Conservation (phyloP, 2,113 vertebrate species). For the Capreolus pygargus region DNA sequence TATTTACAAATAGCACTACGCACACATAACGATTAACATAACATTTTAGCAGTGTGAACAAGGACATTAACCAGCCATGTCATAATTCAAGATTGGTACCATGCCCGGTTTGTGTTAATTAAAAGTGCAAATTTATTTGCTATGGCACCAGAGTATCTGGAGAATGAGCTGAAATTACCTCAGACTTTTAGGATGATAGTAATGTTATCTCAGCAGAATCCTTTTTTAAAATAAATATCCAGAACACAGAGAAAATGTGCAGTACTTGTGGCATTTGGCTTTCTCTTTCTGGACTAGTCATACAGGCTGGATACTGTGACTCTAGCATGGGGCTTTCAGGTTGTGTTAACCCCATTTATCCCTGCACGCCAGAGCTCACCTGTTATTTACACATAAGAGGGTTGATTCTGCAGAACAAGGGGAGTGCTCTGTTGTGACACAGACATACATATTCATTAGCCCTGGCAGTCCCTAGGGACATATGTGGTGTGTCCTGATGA, state of each 20-base stretch:
- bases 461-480: constrained; percentile 76
- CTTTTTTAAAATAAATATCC: constrained; percentile 50
- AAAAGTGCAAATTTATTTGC: constrained; percentile 2
- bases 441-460: constrained; percentile 84
- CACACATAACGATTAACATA: constrained; percentile 46
- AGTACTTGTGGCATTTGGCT: constrained; percentile 28
- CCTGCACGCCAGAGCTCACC: constrained; percentile 75
- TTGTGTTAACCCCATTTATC: constrained; percentile 82
- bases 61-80: not conserved
- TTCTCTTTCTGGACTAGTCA: constrained; percentile 65
- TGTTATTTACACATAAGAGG: constrained; percentile 83
- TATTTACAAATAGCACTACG: constrained; percentile 64
- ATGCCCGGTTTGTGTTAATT: constrained; percentile 26
- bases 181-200: constrained; percentile 10
- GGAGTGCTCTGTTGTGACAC: constrained; percentile 80
- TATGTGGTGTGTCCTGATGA: constrained; percentile 75
- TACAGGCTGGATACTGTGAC: constrained; percentile 33
- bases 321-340: constrained; percentile 61
- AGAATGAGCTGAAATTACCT: not conserved
- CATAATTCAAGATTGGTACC: constrained; percentile 36
- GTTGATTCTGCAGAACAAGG: constrained; percentile 79
- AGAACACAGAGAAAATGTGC: constrained; percentile 45
- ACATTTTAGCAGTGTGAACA: not conserved
- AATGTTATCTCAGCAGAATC: not conserved
- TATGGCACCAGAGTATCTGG: not conserved